A percentile compares a stretch with the other conserved stretches of the same genome.
Conservation (phyloP, 2,888 invertebrate genomes). For the Diarsia mendica region DNA sequence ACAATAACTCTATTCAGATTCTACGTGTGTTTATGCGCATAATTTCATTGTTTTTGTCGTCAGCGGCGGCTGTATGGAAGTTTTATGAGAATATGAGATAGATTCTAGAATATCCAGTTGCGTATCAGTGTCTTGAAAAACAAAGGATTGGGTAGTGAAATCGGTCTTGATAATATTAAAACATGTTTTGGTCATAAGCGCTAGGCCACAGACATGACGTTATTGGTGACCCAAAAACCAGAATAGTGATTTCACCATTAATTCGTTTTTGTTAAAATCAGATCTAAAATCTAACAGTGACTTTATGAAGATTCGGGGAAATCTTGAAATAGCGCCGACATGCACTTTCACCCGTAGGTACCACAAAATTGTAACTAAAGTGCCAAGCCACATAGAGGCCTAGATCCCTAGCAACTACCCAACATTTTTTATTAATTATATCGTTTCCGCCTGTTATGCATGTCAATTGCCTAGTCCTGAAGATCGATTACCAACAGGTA, state of each 20-base stretch:
- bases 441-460: neutral
- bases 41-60: slow-evolving; percentile 56
- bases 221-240: neutral
- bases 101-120: slow-evolving; percentile 50
- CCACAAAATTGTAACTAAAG: slow-evolving; percentile 4
- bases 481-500: slow-evolving; percentile 5
- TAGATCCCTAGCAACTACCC: neutral
- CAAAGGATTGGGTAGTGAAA: slow-evolving; percentile 1
- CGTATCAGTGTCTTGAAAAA: slow-evolving; percentile 40
- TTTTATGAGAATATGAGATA: slow-evolving; percentile 51
- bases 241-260: neutral
- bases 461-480: neutral
- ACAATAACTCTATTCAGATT: slow-evolving; percentile 63
- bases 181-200: neutral
- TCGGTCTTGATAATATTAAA: neutral
- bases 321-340: slow-evolving; percentile 14
- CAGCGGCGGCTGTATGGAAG: slow-evolving; percentile 40
- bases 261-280: slow-evolving; percentile 12
- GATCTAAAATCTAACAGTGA: slow-evolving; percentile 3
- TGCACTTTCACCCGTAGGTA: slow-evolving; percentile 35
- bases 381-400: neutral
- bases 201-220: neutral
- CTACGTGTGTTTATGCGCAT: slow-evolving; percentile 62
- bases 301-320: neutral
- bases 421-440: neutral